A percentile compares a stretch with the other conserved stretches of the same genome.
phyloP scores from a whole-genome alignment of 2,797 vertebrate species.

The Amblyraja radiata region DNA sequence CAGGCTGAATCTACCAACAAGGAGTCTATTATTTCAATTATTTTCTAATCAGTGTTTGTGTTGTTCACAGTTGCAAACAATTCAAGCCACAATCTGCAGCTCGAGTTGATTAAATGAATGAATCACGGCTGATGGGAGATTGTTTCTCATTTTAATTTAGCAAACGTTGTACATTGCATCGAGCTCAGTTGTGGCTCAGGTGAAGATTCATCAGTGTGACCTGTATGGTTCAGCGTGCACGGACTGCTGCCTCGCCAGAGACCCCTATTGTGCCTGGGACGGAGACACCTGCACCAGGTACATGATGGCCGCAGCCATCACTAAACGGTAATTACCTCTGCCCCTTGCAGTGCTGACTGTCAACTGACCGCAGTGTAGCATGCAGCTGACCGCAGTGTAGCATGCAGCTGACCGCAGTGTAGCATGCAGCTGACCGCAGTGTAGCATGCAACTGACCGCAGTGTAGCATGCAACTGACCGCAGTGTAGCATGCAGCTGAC shows the following conservation, averaged over 20 bases:
- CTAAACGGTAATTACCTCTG: conserved; percentile 69
- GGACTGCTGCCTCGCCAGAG: conserved; percentile 89
- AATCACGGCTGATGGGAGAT: neutral
- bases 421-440: no score
- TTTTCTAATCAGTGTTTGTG: no score
- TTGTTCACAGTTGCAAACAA: neutral
- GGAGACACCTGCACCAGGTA: conserved; percentile 85
- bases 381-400: no score
- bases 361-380: no score
- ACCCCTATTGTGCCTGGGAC: conserved; percentile 96
- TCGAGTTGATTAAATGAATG: accelerated
- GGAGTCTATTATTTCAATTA: no score
- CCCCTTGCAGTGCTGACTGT: neutral
- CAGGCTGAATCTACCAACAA: no score
- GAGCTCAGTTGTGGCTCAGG: conserved; percentile 72
- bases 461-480: no score
- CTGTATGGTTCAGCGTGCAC: conserved; percentile 87
- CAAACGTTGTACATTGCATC: conserved; percentile 90
- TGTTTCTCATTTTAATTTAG: conserved; percentile 53
- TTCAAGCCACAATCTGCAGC: neutral
- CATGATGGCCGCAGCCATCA: conserved; percentile 71
- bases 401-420: no score
- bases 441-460: no score
- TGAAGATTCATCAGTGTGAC: conserved; percentile 85
- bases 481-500: no score